phyloP scores from a whole-genome alignment of 1,140 invertebrate species.

The Drosophila nasuta region DNA sequence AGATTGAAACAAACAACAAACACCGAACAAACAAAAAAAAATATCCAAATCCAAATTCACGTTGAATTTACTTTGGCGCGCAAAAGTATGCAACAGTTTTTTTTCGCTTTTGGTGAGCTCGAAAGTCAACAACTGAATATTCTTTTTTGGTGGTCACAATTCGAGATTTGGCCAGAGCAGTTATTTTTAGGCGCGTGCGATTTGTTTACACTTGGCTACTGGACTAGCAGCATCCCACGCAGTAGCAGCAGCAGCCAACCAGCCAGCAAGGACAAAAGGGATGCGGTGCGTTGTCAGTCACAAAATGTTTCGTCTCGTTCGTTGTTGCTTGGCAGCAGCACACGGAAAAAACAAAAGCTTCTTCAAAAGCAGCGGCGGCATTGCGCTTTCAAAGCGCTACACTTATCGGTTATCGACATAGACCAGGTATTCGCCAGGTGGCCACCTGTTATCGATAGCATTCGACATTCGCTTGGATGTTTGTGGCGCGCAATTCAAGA shows the following conservation, averaged over 20 bases:
- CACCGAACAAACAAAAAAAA: background rate
- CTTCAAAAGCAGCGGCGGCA: conserved; percentile 21
- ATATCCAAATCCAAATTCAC: background rate
- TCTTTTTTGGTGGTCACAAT: too few species aligned
- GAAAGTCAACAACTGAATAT: too few species aligned
- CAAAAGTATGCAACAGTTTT: conserved; percentile 34
- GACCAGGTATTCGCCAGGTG: background rate
- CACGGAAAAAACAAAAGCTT: conserved; percentile 6
- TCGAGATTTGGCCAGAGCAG: too few species aligned
- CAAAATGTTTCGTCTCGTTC: conserved; percentile 2
- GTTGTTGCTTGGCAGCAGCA: conserved; percentile 5
- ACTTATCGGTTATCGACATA: conserved; percentile 1
- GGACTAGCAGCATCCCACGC: conserved; percentile 26
- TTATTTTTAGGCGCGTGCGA: conserved; percentile 31
- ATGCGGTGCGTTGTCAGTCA: conserved; percentile 30
- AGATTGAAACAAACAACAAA: background rate
- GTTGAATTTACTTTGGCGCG: conserved; percentile 41
- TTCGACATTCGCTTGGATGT: background rate
- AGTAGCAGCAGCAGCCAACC: background rate
- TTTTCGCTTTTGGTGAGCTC: too few species aligned
- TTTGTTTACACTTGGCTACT: conserved; percentile 48
- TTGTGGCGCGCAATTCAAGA: conserved; percentile 14
- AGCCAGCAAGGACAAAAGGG: conserved; percentile 23
- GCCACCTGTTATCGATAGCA: conserved; percentile 19
- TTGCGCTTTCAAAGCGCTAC: conserved; percentile 23